Conservation (phyloP, 2,113 vertebrate species). For the Thermophis baileyi region DNA sequence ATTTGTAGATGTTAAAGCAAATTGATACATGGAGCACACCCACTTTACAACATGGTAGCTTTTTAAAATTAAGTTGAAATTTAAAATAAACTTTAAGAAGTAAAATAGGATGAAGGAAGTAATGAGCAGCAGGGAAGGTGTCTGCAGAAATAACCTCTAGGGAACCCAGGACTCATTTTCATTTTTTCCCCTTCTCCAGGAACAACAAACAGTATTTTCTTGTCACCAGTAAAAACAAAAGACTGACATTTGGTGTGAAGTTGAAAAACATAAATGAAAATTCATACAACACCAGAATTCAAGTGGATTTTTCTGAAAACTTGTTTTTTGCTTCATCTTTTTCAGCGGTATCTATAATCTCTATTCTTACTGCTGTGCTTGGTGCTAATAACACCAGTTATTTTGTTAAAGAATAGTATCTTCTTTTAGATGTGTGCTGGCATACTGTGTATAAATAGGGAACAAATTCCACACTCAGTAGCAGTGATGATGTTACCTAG, state of each 20-base stretch:
- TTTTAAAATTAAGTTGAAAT: neutral
- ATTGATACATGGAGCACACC: neutral
- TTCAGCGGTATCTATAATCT: slow-evolving; percentile 66
- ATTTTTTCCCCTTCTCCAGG: slow-evolving; percentile 57
- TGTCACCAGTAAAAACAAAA: slow-evolving; percentile 78
- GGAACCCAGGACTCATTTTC: slow-evolving; percentile 16
- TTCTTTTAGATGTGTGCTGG: neutral
- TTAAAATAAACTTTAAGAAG: neutral
- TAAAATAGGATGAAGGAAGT: neutral
- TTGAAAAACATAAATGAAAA: slow-evolving; percentile 84
- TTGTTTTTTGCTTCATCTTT: slow-evolving; percentile 83
- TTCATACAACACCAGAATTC: slow-evolving; percentile 82
- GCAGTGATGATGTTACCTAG: neutral
- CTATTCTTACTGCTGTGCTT: neutral
- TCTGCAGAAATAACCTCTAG: neutral
- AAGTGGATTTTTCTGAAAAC: slow-evolving; percentile 77
- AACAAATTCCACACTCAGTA: neutral
- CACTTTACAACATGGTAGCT: neutral
- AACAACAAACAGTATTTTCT: slow-evolving; percentile 74
- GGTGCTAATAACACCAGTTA: neutral
- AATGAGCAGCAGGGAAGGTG: neutral
- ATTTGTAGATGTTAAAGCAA: neutral
- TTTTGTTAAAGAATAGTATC: neutral
- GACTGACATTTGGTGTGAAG: slow-evolving; percentile 74
- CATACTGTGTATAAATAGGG: neutral